Conservation (phyloP, 2,797 vertebrate species). For the Cyclopterus lumpus region DNA sequence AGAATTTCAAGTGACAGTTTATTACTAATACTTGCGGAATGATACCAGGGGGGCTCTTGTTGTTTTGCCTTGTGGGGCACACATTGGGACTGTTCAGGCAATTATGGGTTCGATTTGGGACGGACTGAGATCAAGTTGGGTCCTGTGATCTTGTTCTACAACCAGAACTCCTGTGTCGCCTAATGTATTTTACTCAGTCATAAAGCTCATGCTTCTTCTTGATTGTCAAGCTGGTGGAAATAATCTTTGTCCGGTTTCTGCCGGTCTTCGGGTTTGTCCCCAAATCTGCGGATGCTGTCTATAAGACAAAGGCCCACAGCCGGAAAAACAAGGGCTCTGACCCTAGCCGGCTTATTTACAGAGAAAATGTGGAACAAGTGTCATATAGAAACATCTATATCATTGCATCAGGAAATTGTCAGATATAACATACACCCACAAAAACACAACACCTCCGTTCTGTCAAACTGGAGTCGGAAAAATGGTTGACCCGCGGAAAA, state of each 20-base stretch:
- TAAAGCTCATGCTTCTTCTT: not conserved
- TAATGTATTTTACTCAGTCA: not conserved
- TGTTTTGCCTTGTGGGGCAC: no score
- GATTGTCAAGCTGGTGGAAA: not conserved
- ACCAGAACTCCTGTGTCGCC: not conserved
- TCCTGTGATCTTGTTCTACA: no score
- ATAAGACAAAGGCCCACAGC: not conserved
- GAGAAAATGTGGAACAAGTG: not conserved
- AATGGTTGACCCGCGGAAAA: slow-evolving; percentile 46
- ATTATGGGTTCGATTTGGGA: no score
- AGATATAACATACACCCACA: slow-evolving; percentile 28
- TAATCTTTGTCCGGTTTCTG: not conserved
- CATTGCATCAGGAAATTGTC: slow-evolving; percentile 6
- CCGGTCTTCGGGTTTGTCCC: not conserved
- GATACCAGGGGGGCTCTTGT: not conserved
- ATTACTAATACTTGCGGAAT: not conserved
- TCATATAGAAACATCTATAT: not conserved
- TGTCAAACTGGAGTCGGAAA: slow-evolving; percentile 29
- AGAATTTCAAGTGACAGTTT: not conserved
- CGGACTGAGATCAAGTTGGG: no score
- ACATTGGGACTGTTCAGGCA: no score
- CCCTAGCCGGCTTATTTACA: not conserved
- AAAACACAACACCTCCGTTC: slow-evolving; percentile 19
- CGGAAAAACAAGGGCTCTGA: not conserved
- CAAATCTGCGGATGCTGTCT: not conserved